Conservation (phyloP, 2,888 invertebrate genomes). For the Endotricha flammealis region DNA sequence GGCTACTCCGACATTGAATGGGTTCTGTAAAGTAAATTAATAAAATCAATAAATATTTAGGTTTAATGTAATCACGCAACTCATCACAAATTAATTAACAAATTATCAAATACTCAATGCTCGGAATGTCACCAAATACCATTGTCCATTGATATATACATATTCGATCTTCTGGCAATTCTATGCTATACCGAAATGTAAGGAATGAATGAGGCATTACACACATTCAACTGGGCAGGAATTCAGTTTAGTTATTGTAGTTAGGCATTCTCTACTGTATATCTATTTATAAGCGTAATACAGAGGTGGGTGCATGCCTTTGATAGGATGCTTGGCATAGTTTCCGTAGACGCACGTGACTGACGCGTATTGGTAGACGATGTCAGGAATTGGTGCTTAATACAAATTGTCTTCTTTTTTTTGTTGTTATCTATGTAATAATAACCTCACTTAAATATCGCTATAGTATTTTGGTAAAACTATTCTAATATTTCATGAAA, state of each 20-base stretch:
- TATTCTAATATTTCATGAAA: no score
- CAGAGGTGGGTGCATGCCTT: slow-evolving; percentile 64
- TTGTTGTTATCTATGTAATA: no score
- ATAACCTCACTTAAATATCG: no score
- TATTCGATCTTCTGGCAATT: slow-evolving; percentile 16
- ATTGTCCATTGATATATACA: slow-evolving; percentile 1
- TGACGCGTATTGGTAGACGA: slow-evolving; percentile 24
- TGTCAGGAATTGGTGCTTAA: slow-evolving; percentile 24
- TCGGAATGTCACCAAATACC: slow-evolving; percentile 1
- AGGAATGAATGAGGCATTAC: slow-evolving; percentile 50
- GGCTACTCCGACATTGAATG: no score
- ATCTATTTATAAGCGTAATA: slow-evolving; percentile 49
- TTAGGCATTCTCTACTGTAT: slow-evolving; percentile 52
- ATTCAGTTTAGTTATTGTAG: slow-evolving; percentile 62
- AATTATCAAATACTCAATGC: not conserved
- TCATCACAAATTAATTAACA: not conserved
- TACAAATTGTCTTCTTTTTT: slow-evolving; percentile 13
- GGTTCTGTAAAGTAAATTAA: no score
- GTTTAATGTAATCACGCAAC: no score
- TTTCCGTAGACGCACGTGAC: slow-evolving; percentile 46
- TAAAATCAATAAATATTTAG: no score
- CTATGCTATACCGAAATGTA: slow-evolving; percentile 32
- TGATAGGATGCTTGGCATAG: slow-evolving; percentile 67
- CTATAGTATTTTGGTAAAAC: no score
- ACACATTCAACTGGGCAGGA: slow-evolving; percentile 43